These are phyloP conservation scores for Limonius californicus DNA, from an alignment of 1,140 invertebrate genomes.

Conservation along the genomic window DNA sequence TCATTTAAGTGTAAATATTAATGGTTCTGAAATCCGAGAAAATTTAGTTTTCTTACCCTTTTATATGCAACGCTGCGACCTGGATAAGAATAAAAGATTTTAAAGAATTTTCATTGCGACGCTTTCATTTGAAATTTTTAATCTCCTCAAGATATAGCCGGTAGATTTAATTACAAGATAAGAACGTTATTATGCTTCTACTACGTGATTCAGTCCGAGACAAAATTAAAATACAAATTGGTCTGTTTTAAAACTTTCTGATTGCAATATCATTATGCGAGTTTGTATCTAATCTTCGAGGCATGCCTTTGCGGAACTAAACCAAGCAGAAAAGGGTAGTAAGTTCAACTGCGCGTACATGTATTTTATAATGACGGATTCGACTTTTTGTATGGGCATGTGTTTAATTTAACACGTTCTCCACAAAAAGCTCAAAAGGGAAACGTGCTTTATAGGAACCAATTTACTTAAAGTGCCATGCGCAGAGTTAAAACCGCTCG, in stretches of 20 bases:
- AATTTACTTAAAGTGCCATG: constrained; percentile 15
- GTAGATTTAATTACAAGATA: constrained; percentile 24
- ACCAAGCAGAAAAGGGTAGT: background rate
- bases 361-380: background rate
- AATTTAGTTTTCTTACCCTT: too few species aligned
- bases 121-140: constrained; percentile 18
- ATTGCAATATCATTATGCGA: background rate
- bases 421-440: constrained; percentile 4
- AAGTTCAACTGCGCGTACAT: background rate
- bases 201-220: background rate
- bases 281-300: too few species aligned
- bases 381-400: background rate
- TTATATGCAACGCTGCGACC: too few species aligned
- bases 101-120: background rate
- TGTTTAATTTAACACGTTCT: constrained; percentile 6
- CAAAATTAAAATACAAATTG: constrained; percentile 22
- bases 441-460: constrained; percentile 14
- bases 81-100: too few species aligned
- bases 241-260: background rate
- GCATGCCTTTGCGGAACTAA: background rate
- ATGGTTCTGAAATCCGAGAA: too few species aligned
- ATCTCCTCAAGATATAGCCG: constrained; percentile 11
- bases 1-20: too few species aligned
- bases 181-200: constrained; percentile 19
- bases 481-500: constrained; percentile 7